Evolutionary conservation across 2,113 vertebrate genomes (phyloP).

Genomic region (Brienomyrus longianalis): DNA sequence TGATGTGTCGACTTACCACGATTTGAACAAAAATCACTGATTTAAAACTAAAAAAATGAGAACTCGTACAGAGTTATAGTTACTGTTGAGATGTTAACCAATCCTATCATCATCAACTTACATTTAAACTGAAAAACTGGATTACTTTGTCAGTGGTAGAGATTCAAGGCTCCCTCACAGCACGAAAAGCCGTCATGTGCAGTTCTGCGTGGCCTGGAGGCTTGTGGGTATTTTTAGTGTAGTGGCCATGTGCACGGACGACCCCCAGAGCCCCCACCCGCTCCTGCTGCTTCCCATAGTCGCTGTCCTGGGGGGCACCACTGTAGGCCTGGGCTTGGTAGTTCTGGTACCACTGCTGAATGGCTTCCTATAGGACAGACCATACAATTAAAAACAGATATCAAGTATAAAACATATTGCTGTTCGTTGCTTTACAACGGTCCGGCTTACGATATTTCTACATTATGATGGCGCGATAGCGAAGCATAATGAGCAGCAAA

Average conservation of each 20-base stretch:
- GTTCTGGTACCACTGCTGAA: constrained; percentile 1
- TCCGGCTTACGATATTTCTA: neutral
- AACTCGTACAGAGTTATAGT: neutral
- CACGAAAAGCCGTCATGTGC: neutral
- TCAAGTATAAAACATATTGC: neutral
- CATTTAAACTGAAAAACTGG: neutral
- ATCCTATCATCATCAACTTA: neutral
- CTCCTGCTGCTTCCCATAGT: neutral
- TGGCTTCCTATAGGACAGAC: neutral
- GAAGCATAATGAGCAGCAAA: neutral
- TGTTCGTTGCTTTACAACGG: neutral
- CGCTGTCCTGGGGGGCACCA: neutral
- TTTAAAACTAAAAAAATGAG: neutral
- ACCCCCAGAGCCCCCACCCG: neutral
- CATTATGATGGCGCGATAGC: neutral
- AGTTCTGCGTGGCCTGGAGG: neutral
- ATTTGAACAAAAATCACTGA: neutral
- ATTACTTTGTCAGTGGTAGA: neutral
- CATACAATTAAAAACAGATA: neutral
- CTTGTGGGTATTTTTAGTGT: neutral
- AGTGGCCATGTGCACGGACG: neutral
- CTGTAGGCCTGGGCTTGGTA: neutral
- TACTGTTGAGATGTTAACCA: neutral
- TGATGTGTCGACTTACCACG: neutral
- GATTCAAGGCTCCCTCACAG: neutral